Conservation (phyloP, 2,113 vertebrate genomes). For the Podiceps cristatus region DNA sequence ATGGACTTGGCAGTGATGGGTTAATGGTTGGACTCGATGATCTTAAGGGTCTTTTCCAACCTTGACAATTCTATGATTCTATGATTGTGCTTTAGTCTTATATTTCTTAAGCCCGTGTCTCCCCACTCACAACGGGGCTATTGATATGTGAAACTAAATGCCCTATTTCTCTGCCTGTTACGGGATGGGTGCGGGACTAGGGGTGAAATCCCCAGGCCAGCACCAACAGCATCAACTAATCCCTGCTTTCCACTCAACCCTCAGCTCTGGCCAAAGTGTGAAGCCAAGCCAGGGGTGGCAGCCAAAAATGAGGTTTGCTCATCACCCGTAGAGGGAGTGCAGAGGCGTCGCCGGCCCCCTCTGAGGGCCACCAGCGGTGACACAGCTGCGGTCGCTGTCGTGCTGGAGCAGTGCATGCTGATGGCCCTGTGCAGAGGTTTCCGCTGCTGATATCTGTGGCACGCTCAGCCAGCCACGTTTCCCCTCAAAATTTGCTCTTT, state of each 20-base stretch:
- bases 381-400: neutral
- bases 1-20: too few species aligned
- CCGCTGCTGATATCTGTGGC: neutral
- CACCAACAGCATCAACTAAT: neutral
- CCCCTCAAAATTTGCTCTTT: neutral
- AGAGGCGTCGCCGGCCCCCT: fast-evolving
- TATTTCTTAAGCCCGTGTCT: neutral
- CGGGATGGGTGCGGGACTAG: fast-evolving
- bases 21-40: too few species aligned
- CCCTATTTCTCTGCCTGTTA: too few species aligned
- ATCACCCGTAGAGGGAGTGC: fast-evolving
- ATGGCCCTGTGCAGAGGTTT: neutral
- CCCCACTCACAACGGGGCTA: fast-evolving
- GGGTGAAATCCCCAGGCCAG: neutral
- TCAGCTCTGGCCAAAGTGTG: neutral
- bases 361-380: neutral
- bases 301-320: neutral
- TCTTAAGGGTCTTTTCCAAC: too few species aligned
- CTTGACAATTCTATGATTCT: too few species aligned
- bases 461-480: neutral
- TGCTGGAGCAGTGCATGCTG: fast-evolving
- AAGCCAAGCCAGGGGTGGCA: neutral
- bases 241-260: neutral
- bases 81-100: neutral
- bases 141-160: neutral